Conservation (phyloP, 2,888 invertebrate species). For the Mythimna pallens region DNA sequence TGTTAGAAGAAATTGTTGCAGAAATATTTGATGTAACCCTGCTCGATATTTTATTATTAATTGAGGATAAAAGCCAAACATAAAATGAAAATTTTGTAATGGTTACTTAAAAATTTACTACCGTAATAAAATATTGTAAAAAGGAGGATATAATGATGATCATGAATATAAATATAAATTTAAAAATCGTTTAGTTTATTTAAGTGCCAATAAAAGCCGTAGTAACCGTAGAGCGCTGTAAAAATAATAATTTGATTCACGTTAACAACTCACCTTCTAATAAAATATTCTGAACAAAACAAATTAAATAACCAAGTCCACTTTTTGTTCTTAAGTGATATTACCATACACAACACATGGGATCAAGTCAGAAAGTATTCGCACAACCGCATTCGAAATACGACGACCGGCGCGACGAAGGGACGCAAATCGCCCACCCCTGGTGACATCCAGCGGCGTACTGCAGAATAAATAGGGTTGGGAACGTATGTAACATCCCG, state of each 20-base stretch:
- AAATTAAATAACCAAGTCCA: slow-evolving; percentile 46
- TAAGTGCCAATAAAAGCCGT: slow-evolving; percentile 50
- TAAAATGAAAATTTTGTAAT: slow-evolving; percentile 6
- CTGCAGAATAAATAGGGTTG: slow-evolving; percentile 79
- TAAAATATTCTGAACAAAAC: slow-evolving; percentile 16
- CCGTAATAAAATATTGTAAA: slow-evolving; percentile 45
- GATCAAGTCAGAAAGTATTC: slow-evolving; percentile 55
- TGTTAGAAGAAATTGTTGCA: slow-evolving; percentile 19
- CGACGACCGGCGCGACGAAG: slow-evolving; percentile 51
- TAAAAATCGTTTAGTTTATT: slow-evolving; percentile 48
- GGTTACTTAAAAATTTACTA: slow-evolving; percentile 24
- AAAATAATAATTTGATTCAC: slow-evolving; percentile 40
- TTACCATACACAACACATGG: slow-evolving; percentile 58
- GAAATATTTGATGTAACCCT: slow-evolving; percentile 12
- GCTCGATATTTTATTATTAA: not conserved
- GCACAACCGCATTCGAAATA: slow-evolving; percentile 63
- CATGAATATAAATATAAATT: slow-evolving; percentile 58
- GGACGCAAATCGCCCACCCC: slow-evolving; percentile 68
- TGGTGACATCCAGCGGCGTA: slow-evolving; percentile 70
- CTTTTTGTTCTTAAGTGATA: slow-evolving; percentile 45
- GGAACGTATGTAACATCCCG: slow-evolving; percentile 79
- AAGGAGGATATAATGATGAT: slow-evolving; percentile 31
- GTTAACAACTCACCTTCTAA: slow-evolving; percentile 52
- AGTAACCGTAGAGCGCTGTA: slow-evolving; percentile 32
- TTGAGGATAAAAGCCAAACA: slow-evolving; percentile 7